Evolutionary conservation across 2,888 invertebrate species (phyloP), one percentile per base, ranked within the genome.

Genomic region (Agrenia bidenticulata): DNA sequence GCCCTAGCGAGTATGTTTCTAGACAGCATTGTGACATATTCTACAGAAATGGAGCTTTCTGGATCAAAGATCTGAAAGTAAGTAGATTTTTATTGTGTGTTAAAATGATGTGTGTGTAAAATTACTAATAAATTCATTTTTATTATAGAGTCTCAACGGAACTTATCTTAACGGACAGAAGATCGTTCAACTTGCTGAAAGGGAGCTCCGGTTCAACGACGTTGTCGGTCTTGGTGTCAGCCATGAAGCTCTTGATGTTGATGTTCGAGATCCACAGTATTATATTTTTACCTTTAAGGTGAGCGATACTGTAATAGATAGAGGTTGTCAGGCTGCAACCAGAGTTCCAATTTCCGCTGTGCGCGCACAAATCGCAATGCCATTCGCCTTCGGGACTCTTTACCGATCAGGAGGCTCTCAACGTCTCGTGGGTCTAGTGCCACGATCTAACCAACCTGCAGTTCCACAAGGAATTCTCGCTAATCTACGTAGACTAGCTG

Each of bases 81-180:
- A 61, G 61, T 32, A n/a, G n/a, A n/a, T n/a, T n/a, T n/a, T 49
- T n/a, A 21, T 17, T 17, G 45, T 45, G 4, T 45, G 5, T 45
- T 55, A 13, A 55, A 17, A 21, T 51, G 24, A 17, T 51, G 21
- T n/a, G n/a, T n/a, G n/a, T n/a, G n/a, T n/a, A n/a, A n/a, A n/a
- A n/a, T n/a, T n/a, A n/a, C n/a, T n/a, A n/a, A n/a, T n/a, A n/a
- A n/a, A n/a, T n/a, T 58, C 13, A 15, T 37, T 1, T 60, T 1
- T 57, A 50, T 57, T 63, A 24, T 51, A 73, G 73, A 69, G 70
- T 19, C 41, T 64, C 11, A 73, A 73, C 39, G 73, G 73, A 21
- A 73, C 73, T 0, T 73, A 53, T 21, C 49, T 73, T 11, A 69
- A 69, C 23, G 66, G 61, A 4, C 27, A 17, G 2, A 64, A 45